Evolutionary conservation across 64 coral and sea anemone species (phyloP).

Genomic region (Montipora efflorescens): DNA sequence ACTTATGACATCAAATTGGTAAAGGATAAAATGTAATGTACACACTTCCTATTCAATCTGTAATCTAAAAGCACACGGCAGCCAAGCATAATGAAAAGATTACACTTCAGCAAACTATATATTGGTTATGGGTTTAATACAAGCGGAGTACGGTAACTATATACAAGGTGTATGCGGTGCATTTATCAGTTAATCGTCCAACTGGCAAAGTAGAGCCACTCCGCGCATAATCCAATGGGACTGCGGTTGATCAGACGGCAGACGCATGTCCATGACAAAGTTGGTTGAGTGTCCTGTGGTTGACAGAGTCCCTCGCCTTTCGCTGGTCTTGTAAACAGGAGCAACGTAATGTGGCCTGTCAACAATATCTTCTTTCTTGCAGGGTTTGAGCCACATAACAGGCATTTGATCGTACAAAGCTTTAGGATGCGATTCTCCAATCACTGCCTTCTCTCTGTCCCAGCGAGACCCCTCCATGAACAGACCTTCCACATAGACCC

Average conservation of each 20-base stretch:
- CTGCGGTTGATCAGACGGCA: conserved; percentile 97
- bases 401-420: conserved; percentile 89
- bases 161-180: background rate
- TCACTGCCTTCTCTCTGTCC: conserved; percentile 82
- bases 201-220: conserved; percentile 95
- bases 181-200: conserved; percentile 76
- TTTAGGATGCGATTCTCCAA: conserved; percentile 94
- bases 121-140: background rate
- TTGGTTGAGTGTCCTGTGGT: conserved; percentile 99
- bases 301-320: conserved; percentile 93
- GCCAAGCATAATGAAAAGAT: background rate
- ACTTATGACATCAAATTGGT: background rate
- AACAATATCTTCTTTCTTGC: conserved; percentile 94
- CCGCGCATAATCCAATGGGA: conserved; percentile 99
- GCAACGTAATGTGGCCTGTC: conserved; percentile 86
- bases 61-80: background rate
- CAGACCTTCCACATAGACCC: conserved; percentile 90
- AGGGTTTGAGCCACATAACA: conserved; percentile 93
- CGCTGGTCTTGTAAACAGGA: conserved; percentile 99
- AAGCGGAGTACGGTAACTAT: background rate
- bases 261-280: conserved; percentile 99
- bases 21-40: background rate
- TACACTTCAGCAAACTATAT: background rate
- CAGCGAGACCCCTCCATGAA: conserved; percentile 96
- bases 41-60: background rate